A percentile compares a stretch with the other conserved stretches of the same genome.
Evolutionary conservation across 2,797 vertebrate genomes (phyloP).

Genomic region (Tapirus indicus): DNA sequence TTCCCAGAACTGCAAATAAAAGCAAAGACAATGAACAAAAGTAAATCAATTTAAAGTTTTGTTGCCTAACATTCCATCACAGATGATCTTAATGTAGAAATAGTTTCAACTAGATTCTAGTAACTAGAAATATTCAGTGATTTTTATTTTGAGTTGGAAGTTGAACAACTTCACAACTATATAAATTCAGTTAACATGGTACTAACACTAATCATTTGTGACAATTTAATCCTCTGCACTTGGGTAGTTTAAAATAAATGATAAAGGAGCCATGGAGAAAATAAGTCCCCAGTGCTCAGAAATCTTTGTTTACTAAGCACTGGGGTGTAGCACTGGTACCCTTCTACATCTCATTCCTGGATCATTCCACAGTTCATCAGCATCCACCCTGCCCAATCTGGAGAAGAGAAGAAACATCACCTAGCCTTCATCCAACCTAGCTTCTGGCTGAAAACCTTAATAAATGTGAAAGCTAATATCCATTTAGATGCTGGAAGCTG

Average conservation of each 20-base stretch:
- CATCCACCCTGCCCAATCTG: not conserved
- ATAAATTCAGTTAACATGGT: conserved; percentile 34
- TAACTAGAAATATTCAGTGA: not conserved
- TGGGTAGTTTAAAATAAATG: conserved; percentile 1
- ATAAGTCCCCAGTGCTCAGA: not conserved
- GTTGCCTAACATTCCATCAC: not conserved
- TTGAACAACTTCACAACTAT: not conserved
- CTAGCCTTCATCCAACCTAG: not conserved
- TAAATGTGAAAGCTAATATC: not conserved
- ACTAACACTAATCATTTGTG: conserved; percentile 41
- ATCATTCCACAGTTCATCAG: not conserved
- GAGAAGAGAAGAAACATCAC: conserved; percentile 31
- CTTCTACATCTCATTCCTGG: not conserved
- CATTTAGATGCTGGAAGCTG: not conserved
- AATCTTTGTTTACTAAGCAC: conserved; percentile 8
- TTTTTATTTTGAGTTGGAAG: conserved; percentile 40
- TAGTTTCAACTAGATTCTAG: conserved; percentile 21
- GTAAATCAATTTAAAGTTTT: conserved; percentile 47
- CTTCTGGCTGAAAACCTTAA: conserved; percentile 37
- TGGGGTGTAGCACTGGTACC: not conserved
- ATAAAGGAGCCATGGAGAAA: not conserved
- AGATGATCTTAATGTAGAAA: conserved; percentile 13
- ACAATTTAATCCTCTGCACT: conserved; percentile 29
- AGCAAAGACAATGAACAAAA: conserved; percentile 66
- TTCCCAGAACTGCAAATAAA: conserved; percentile 91